Evolutionary conservation across 2,113 vertebrate species (phyloP).

Genomic region (Suricata suricatta): DNA sequence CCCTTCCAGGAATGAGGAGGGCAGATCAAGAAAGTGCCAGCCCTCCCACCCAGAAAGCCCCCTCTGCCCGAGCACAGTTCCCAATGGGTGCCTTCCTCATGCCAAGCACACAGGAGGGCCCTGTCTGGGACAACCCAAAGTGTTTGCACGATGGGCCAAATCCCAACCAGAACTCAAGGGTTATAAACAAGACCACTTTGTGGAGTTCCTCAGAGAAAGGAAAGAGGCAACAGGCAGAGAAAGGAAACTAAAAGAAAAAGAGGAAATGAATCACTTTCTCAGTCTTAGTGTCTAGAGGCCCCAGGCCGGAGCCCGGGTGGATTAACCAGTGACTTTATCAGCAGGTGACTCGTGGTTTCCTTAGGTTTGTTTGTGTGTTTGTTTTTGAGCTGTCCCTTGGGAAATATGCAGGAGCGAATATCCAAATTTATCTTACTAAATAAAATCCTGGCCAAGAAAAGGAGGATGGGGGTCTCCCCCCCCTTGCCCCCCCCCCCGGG

Average conservation of each 20-base stretch:
- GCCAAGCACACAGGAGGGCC: neutral
- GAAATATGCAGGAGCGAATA: neutral
- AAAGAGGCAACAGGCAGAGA: conserved; percentile 38
- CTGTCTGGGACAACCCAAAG: neutral
- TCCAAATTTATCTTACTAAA: neutral
- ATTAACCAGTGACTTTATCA: accelerated
- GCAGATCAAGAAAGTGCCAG: neutral
- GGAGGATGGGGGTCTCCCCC: neutral
- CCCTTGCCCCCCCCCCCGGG: no score
- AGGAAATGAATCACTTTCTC: conserved; percentile 72
- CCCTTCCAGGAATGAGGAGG: neutral
- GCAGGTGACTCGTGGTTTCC: neutral
- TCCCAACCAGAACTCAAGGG: neutral
- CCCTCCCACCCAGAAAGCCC: neutral
- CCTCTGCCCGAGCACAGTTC: neutral
- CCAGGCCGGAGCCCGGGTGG: neutral
- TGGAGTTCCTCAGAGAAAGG: conserved; percentile 11
- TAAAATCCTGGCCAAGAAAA: neutral
- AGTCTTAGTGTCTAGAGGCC: neutral
- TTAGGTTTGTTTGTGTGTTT: neutral
- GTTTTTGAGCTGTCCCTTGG: neutral
- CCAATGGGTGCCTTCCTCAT: accelerated
- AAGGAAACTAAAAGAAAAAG: conserved; percentile 71
- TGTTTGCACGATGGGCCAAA: neutral
- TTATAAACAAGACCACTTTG: neutral